A percentile compares a stretch with the other conserved stretches of the same genome.
Conservation (phyloP, 92 coral and sea anemone species). For the Actinernus sp. region DNA sequence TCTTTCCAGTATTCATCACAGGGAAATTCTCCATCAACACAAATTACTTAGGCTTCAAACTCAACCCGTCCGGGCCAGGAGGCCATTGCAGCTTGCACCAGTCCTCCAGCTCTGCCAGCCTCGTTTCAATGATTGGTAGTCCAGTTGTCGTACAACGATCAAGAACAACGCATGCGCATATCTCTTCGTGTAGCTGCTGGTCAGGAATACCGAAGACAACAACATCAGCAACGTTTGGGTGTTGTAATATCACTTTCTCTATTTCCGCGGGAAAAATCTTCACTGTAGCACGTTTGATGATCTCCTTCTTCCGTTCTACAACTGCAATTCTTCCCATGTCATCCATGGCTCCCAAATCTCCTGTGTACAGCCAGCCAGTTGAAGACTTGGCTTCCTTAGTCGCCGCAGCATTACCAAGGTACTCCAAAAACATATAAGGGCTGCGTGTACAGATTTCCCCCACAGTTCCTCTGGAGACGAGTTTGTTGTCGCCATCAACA, state of each 20-base stretch:
- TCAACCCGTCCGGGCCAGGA: background rate
- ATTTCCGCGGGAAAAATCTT: slow-evolving; percentile 15
- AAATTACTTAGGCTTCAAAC: slow-evolving; percentile 24
- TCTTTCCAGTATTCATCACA: too few species aligned
- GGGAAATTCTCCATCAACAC: slow-evolving; percentile 28
- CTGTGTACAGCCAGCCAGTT: slow-evolving; percentile 24
- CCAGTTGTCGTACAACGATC: too few species aligned
- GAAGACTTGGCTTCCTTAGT: slow-evolving; percentile 3
- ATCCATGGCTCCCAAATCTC: slow-evolving; percentile 31
- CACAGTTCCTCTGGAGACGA: slow-evolving; percentile 13
- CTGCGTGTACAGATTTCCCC: slow-evolving; percentile 24
- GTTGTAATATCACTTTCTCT: background rate
- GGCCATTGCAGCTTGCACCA: slow-evolving; percentile 15
- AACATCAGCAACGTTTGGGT: slow-evolving; percentile 9
- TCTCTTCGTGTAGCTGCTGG: slow-evolving; percentile 9
- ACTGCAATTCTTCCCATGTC: slow-evolving; percentile 8
- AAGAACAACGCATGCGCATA: slow-evolving; percentile 47
- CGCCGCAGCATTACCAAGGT: slow-evolving; percentile 15
- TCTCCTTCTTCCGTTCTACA: slow-evolving; percentile 5
- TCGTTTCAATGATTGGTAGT: slow-evolving; percentile 21
- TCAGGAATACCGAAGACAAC: slow-evolving; percentile 27
- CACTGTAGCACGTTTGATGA: slow-evolving; percentile 4
- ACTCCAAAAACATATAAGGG: slow-evolving; percentile 6
- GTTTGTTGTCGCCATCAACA: slow-evolving; percentile 9
- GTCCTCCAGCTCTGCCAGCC: slow-evolving; percentile 9